These are phyloP conservation scores for Serilophus lunatus DNA, from an alignment of 2,113 vertebrate species.

Conservation along the genomic window DNA sequence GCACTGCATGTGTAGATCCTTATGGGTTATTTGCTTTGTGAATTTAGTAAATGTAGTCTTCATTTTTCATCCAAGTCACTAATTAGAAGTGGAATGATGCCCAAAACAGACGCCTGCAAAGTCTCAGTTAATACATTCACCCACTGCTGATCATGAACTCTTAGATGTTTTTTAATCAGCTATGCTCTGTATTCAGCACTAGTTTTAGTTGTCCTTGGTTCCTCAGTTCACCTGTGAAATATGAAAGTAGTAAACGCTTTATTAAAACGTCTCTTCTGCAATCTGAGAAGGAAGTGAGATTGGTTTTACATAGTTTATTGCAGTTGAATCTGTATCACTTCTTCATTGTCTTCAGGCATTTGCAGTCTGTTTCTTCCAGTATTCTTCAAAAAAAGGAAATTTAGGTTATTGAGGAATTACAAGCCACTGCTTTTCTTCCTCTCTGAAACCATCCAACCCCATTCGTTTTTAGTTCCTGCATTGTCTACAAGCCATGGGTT, in stretches of 20 bases:
- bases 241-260: neutral
- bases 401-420: neutral
- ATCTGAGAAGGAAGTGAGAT: neutral
- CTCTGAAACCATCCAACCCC: neutral
- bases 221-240: neutral
- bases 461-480: neutral
- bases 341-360: neutral
- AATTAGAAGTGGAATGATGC: constrained; percentile 41
- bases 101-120: constrained; percentile 6
- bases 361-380: neutral
- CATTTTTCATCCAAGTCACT: constrained; percentile 28
- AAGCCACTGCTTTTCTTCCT: neutral
- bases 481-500: neutral
- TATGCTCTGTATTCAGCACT: neutral
- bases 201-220: neutral
- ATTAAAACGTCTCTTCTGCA: neutral
- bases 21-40: constrained; percentile 6
- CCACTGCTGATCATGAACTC: neutral
- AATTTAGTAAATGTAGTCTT: constrained; percentile 17
- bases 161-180: neutral
- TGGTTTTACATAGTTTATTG: neutral
- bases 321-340: neutral
- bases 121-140: neutral
- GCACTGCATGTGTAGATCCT: neutral
- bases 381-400: neutral